Percentiles rank a stretch among this genome's conserved stretches.
phyloP scores from a whole-genome alignment of 2,888 invertebrate genomes.

The Chorisops tibialis region DNA sequence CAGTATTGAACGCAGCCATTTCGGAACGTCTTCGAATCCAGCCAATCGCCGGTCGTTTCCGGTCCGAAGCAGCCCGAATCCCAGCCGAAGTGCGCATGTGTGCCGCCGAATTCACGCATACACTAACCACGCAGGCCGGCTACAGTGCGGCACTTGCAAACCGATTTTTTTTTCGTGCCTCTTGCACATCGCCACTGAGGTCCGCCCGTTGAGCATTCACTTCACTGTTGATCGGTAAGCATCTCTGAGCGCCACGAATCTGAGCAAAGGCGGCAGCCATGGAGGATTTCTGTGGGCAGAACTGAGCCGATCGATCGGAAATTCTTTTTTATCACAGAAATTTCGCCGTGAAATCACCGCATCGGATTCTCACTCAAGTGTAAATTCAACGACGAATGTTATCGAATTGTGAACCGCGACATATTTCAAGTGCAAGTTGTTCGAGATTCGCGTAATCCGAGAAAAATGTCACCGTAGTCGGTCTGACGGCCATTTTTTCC shows the following conservation, averaged over 20 bases:
- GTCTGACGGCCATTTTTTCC: conserved; percentile 19
- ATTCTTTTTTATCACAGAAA: too few species aligned
- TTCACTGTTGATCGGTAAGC: conserved; percentile 34
- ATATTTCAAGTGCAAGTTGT: neutral
- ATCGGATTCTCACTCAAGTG: neutral
- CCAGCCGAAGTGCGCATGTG: conserved; percentile 2
- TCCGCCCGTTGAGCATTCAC: conserved; percentile 24
- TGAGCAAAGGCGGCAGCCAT: conserved; percentile 14
- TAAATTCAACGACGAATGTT: neutral
- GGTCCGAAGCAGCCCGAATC: neutral
- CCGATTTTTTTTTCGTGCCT: neutral
- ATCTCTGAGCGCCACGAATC: conserved; percentile 25
- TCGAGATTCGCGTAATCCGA: neutral
- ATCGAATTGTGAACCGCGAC: neutral
- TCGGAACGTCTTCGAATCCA: neutral
- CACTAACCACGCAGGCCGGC: conserved; percentile 9
- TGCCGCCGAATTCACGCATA: neutral
- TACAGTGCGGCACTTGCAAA: neutral
- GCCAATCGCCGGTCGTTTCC: conserved; percentile 17
- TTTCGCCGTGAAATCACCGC: neutral
- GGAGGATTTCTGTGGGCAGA: conserved; percentile 9
- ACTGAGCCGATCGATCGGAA: neutral
- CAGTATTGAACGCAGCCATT: conserved; percentile 6
- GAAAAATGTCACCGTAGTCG: conserved; percentile 12
- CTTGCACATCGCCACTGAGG: conserved; percentile 17